Evolutionary conservation across 1,140 invertebrate species (phyloP), one percentile per base, ranked within the genome.

Genomic region (Parapsyche elsis): DNA sequence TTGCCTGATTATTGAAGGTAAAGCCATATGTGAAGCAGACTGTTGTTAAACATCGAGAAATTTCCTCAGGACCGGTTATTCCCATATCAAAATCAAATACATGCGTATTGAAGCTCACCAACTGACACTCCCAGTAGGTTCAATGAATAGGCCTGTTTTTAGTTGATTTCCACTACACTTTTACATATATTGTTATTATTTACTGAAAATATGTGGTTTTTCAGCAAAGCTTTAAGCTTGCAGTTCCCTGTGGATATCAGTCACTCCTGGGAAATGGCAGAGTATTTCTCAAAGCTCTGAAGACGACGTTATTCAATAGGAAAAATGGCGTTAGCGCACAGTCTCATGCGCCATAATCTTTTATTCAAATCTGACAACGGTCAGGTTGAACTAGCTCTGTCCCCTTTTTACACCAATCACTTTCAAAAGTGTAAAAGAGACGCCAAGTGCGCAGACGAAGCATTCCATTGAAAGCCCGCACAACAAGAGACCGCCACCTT

Each of bases 401-500:
- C 71, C 38, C 10, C 7, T 5, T 67, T 5, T 21, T 26, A 2
- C 24, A 46, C 46, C 23, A 4, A 19, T 24, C 49, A 14, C n/a
- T 12, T 10, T 1, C 16, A 10, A 46, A 57, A 59, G 73, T n/a
- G 49, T 9, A 49, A 57, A 4, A 9, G 49, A 59, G 73, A 76
- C 16, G 53, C 64, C 5, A n/a, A 57, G 23, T 9, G 9, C 1
- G 19, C 49, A 12, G 46, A 45, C 70, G 14, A 30, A 45, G 73
- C 46, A 76, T 30, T 59, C 44, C 73, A 76, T 73, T 73, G 71
- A 73, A 73, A 73, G 45, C 71, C 71, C 38, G 64, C 64, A 67
- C 64, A 67, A 67, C 64, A 67, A 67, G 64, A 67, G 64, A 73
- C 73, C 23, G 73, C 71, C 38, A 76, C 73, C 73, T 76, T 76